Base-by-base conservation (phyloP, 1,140 invertebrate species). In the Drosophila micromelanica region DNA sequence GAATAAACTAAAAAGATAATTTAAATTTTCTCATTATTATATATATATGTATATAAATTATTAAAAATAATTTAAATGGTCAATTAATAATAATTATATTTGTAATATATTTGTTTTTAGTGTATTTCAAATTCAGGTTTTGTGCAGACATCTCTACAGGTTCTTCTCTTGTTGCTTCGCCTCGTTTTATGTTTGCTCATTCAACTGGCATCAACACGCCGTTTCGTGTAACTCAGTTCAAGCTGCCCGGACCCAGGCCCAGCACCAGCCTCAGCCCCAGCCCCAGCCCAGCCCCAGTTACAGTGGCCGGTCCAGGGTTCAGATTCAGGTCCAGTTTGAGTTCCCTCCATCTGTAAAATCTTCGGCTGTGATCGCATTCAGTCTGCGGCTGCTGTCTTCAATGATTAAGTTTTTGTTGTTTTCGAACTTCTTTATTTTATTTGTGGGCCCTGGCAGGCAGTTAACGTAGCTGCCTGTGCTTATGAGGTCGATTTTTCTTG, bases 161-260 rank as follows among this genome's bases (percentile, higher is more conserved):
- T 69, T 56, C 37, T 40, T 15, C 56, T 17, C 13, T 17, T 17
- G 17, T 37, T 48, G 32, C n/a, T 46, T 9, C 15, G 15, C 13
- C 49, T 38, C 43, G 37, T 51, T 48, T 59, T 38, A 51, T 70
- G 72, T 77, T 67, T 76, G 49, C 78, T 69, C 81, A 86, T 86
- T 86, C 81, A 86, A 85, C 62, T 87, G 43, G 81, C 81, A 86
- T 86, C 81, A 86, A 86, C 81, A 86, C 81, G 75, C 81, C 82
- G 81, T 87, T 86, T 86, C 69, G 74, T 78, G 70, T 73, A 82
- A 63, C 52, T 57, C 78, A 63, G 57, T 27, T 60, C 59, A 64
- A 20, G 30, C 55, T 46, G 42, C 62, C 59, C 70, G 55, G 52
- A 35, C 52, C 20, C 43, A 42, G 8, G 11, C 17, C 27, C 49